Percentiles rank a stretch among this genome's conserved stretches.
Conservation (phyloP, 2,888 invertebrate genomes). For the Dorcus hopei region DNA sequence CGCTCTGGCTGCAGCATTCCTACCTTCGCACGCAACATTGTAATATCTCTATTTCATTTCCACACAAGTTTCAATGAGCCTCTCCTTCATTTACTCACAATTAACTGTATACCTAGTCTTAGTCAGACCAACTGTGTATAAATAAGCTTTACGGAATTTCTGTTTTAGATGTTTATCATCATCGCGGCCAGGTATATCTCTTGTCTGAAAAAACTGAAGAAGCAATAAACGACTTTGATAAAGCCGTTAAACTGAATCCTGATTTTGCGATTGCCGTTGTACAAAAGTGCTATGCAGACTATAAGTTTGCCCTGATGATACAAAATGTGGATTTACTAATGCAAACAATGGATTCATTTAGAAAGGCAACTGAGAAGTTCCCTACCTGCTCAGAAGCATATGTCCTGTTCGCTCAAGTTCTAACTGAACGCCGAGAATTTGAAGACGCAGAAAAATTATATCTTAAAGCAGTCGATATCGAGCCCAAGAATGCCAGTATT, state of each 20-base stretch:
- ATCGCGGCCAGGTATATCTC: conserved; percentile 85
- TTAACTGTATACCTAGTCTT: no score
- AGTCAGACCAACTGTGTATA: no score
- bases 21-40: no score
- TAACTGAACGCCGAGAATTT: conserved; percentile 81
- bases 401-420: conserved; percentile 85
- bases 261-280: conserved; percentile 82
- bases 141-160: neutral
- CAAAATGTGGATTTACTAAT: conserved; percentile 56
- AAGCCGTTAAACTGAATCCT: conserved; percentile 77
- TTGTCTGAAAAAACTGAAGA: conserved; percentile 77
- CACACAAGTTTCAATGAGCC: no score
- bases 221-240: conserved; percentile 79
- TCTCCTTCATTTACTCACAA: no score
- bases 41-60: no score
- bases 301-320: conserved; percentile 50
- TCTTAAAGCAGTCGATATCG: conserved; percentile 74
- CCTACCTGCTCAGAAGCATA: conserved; percentile 84
- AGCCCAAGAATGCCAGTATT: conserved; percentile 81
- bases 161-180: conserved; percentile 84
- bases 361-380: conserved; percentile 72
- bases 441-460: conserved; percentile 80
- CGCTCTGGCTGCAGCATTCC: no score
- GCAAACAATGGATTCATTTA: conserved; percentile 69
- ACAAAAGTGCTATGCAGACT: conserved; percentile 89